phyloP scores from a whole-genome alignment of 2,888 invertebrate genomes.

The Hedya salicella region DNA sequence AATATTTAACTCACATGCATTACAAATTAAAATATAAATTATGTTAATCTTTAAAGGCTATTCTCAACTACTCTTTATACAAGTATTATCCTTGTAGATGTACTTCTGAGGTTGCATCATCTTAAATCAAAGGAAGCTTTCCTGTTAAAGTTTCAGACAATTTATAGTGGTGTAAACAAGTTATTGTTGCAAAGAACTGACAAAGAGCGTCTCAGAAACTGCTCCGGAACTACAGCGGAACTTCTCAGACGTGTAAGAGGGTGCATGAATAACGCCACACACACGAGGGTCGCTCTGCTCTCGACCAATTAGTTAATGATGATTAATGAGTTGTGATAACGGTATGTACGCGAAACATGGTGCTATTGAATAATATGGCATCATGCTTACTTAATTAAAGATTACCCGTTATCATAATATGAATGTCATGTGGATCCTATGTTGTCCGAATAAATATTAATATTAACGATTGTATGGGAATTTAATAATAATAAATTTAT shows the following conservation, averaged over 20 bases:
- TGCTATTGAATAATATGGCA: slow-evolving; percentile 20
- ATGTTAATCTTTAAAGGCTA: no score
- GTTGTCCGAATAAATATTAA: not conserved
- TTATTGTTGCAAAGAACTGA: slow-evolving; percentile 30
- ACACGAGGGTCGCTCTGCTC: slow-evolving; percentile 45
- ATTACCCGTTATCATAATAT: no score
- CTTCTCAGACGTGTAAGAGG: slow-evolving; percentile 43
- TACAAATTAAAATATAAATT: no score
- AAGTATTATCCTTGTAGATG: no score
- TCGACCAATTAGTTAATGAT: slow-evolving; percentile 23
- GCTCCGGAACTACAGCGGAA: slow-evolving; percentile 32
- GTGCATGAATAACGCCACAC: slow-evolving; percentile 56
- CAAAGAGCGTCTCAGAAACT: slow-evolving; percentile 33
- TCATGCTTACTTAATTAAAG: slow-evolving; percentile 5
- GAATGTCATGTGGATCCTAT: no score
- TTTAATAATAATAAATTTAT: no score
- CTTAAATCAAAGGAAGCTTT: not conserved
- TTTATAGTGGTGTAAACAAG: slow-evolving; percentile 28
- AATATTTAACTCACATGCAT: no score
- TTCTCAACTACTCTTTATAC: no score
- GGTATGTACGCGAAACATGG: slow-evolving; percentile 1
- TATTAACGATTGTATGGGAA: no score
- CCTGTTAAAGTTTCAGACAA: slow-evolving; percentile 9
- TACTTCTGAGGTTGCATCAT: no score
- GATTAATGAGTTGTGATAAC: slow-evolving; percentile 14